Conservation (phyloP, 2,888 invertebrate species). For the Tenthredo livida region DNA sequence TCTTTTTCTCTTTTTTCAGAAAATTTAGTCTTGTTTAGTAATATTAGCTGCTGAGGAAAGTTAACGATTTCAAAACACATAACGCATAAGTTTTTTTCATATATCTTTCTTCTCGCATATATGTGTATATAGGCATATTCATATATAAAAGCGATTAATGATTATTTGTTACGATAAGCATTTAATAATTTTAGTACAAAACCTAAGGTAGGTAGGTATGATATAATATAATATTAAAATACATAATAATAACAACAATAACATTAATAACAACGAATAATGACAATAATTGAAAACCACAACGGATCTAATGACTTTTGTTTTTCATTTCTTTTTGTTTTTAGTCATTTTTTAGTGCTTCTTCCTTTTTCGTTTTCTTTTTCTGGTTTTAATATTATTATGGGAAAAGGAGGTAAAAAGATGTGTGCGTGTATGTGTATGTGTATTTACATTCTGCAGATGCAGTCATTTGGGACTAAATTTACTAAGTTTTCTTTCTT, state of each 20-base stretch:
- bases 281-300: neutral
- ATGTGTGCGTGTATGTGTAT: neutral
- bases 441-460: slow-evolving; percentile 69
- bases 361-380: neutral
- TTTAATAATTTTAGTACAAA: neutral
- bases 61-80: neutral
- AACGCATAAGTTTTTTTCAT: neutral
- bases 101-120: neutral
- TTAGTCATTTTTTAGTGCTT: neutral
- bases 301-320: neutral
- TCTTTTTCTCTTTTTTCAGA: neutral
- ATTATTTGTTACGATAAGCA: slow-evolving; percentile 8
- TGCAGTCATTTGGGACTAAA: slow-evolving; percentile 65
- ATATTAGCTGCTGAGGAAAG: neutral
- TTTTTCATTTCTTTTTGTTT: neutral
- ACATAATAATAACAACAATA: neutral
- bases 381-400: neutral
- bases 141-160: neutral
- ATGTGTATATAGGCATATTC: neutral
- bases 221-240: neutral
- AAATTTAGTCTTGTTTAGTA: neutral
- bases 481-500: slow-evolving; percentile 56
- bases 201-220: too few species aligned
- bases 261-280: neutral
- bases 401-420: neutral